Base-by-base conservation (phyloP, 2,113 vertebrate genomes). In the Semnornis frantzii region DNA sequence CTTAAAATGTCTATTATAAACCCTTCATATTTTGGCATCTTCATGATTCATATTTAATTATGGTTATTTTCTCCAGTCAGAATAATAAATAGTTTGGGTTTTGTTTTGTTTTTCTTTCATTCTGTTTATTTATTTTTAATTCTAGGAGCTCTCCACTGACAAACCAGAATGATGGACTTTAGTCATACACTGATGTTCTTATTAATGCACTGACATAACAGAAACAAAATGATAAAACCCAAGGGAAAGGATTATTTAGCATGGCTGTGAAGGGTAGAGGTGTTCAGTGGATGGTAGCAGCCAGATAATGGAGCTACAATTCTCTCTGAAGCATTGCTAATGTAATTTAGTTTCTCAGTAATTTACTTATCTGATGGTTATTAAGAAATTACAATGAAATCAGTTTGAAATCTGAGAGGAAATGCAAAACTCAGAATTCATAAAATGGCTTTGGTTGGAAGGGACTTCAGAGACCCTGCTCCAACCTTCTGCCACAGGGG, bases 1-100 rank as follows among this genome's bases (percentile, higher is more conserved):
- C 86, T 95, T 97, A 76, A 95, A 97, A 95, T 3, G 10, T 68
- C 75, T 83, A 54, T 59, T 87, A 93, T 88, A 97, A 97, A 96
- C 74, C 34, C 24, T 96, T 95, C 28, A 18, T n/a, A 86, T 64
- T 90, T 85, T 96, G 83, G 73, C 86, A 96, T 90, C 94, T 93
- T 95, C 63, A 77, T 82, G 87, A 94, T 83, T 93, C 42, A 12
- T 71, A 86, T 91, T 89, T 93, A 93, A 92, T 82, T 93, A 91
- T 34, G 65, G 92, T 92, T 93, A 78, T 96, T 94, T 89, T 89
- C 63, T 3, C 3, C 24, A 44, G 27, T 30, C 12, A 55, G 24
- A 89, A 82, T 16, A 86, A 75, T 34, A 87, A 80, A 34, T 4
- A 69, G 21, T 52, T 5, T 39, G 5, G n/a, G 1, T 74, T 6